These are phyloP conservation scores for Brienomyrus brachyistius DNA, from an alignment of 2,113 vertebrate species.

Conservation along the genomic window DNA sequence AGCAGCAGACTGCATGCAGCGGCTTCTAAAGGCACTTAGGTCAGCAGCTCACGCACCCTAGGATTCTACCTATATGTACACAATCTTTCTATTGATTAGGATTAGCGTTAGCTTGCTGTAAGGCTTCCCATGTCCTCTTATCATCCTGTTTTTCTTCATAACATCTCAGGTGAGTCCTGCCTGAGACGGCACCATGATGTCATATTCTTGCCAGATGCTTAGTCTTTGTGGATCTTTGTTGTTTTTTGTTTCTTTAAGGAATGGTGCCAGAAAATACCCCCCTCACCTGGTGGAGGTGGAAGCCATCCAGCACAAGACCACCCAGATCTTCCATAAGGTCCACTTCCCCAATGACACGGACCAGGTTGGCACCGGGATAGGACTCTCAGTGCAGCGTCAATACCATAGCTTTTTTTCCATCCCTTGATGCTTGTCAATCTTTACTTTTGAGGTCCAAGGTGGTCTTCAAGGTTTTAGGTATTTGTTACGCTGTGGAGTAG, in stretches of 20 bases:
- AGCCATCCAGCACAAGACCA: slow-evolving; percentile 98
- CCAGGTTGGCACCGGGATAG: slow-evolving; percentile 62
- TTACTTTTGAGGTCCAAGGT: neutral
- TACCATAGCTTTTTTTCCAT: neutral
- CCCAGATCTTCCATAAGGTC: slow-evolving; percentile 98
- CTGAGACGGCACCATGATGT: neutral
- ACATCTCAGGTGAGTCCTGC: neutral
- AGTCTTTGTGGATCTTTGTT: neutral
- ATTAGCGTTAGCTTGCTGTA: neutral
- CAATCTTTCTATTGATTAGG: neutral
- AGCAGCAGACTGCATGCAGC: slow-evolving; percentile 81
- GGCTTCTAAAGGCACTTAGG: slow-evolving; percentile 89
- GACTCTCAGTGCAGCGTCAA: neutral
- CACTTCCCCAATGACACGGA: slow-evolving; percentile 96
- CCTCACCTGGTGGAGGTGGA: slow-evolving; percentile 96
- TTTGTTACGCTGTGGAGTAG: neutral
- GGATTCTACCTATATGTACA: neutral
- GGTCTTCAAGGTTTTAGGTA: neutral
- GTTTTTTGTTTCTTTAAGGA: slow-evolving; percentile 59
- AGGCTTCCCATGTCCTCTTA: neutral
- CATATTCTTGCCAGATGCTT: neutral
- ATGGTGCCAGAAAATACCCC: slow-evolving; percentile 88
- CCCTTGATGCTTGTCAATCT: neutral
- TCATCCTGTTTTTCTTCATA: neutral
- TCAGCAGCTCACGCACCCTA: slow-evolving; percentile 42